Evolutionary conservation across 2,797 vertebrate genomes (phyloP), one percentile per base, ranked within the genome.

Genomic region (Todus mexicanus): DNA sequence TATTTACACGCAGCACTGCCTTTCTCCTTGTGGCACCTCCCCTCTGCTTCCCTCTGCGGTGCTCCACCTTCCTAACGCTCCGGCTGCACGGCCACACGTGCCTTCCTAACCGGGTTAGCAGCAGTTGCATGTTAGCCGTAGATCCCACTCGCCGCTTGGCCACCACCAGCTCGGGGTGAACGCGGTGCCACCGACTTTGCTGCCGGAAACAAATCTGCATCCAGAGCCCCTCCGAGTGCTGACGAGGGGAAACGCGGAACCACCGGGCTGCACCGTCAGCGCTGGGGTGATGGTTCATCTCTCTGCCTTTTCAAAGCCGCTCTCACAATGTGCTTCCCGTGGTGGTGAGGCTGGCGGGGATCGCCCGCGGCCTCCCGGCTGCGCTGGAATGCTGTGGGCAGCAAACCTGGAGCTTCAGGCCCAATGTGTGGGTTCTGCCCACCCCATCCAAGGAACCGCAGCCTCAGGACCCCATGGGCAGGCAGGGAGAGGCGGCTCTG

Each of bases 1-100:
- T 99, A 99, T 98, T 98, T 98, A 96, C 92, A 51, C 87, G 53
- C 84, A 91, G 90, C 87, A 51, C 85, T 61, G 73, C 89, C 85
- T 95, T 75, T 43, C 15, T 92, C 31, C 72, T 72, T 12, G 4
- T 69, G 42, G 76, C 78, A 64, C 48, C 37, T 77, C 66, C 75
- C 84, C 29, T 78, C 37, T 14, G 94, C 95, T 96, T 96, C 82
- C 81, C 70, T 3, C 38, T 79, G 57, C 10, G 29, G 78, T 8
- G 15, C 76, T 61, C 50, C 74, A 66, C 65, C 68, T 84, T 68
- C 78, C 60, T 96, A 95, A 96, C 86, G 17, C 87, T 79, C 72
- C 2, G 6, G 37, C 91, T 88, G 84, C 93, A 80, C 59, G 3
- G 87, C 84, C 89, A 65, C 63, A 29, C 11, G 7, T 77, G 80